Evolutionary conservation across 1,140 invertebrate genomes (phyloP).

Genomic region (Macrobrachium rosenbergii): DNA sequence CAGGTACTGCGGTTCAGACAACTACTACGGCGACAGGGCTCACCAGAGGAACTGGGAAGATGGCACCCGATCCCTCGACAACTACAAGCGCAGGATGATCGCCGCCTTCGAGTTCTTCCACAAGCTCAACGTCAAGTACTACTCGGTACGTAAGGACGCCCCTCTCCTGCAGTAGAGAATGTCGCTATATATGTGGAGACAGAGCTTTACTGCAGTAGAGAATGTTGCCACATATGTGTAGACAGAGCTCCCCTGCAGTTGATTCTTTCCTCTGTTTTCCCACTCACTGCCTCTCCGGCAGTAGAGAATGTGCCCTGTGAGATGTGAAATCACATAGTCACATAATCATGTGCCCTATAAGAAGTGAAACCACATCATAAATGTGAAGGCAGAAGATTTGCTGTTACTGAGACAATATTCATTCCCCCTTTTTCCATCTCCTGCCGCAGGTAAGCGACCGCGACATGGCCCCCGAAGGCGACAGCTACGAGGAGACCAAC

Average conservation of each 20-base stretch:
- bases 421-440: background rate
- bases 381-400: too few relatives aligned
- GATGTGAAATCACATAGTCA: too few relatives aligned
- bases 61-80: conserved; percentile 73
- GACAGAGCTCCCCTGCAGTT: too few relatives aligned
- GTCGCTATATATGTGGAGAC: background rate
- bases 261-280: too few relatives aligned
- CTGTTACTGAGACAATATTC: too few relatives aligned
- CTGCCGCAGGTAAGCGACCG: conserved; percentile 47
- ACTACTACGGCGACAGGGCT: conserved; percentile 73
- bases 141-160: conserved; percentile 30
- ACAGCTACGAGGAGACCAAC: conserved; percentile 49
- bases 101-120: conserved; percentile 77
- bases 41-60: conserved; percentile 75
- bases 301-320: too few relatives aligned
- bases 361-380: too few relatives aligned
- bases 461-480: conserved; percentile 54
- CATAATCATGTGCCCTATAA: too few relatives aligned
- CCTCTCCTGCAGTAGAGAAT: background rate
- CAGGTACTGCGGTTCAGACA: conserved; percentile 67
- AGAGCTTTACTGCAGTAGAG: background rate
- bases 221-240: too few relatives aligned
- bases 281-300: too few relatives aligned
- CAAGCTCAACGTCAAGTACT: conserved; percentile 71
- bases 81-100: conserved; percentile 75